Conservation (phyloP, 2,113 vertebrate genomes). For the Ophthalmolycus amberensis region DNA sequence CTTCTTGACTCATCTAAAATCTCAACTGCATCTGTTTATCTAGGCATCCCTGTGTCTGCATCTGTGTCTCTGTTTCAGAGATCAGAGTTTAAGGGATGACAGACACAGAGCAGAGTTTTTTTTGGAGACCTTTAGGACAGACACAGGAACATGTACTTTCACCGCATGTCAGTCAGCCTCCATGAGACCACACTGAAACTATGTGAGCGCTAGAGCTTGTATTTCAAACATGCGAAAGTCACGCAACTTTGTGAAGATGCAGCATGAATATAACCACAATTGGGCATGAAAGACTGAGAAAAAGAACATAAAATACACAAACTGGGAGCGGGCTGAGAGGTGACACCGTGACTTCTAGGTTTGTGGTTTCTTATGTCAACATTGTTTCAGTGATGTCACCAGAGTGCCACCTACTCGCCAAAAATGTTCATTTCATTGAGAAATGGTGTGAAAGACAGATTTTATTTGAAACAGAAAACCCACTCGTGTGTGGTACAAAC, state of each 20-base stretch:
- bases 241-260: constrained; percentile 1
- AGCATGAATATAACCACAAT: background rate
- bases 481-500: constrained; percentile 21
- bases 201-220: constrained; percentile 17
- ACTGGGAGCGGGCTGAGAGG: background rate
- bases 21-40: constrained; percentile 37
- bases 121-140: constrained; percentile 7
- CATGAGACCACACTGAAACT: constrained; percentile 8
- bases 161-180: constrained; percentile 20
- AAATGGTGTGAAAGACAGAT: background rate
- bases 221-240: constrained; percentile 18
- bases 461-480: background rate
- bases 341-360: background rate
- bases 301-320: constrained; percentile 1
- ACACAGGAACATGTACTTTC: constrained; percentile 15
- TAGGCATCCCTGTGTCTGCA: constrained; percentile 28
- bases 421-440: background rate
- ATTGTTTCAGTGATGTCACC: background rate
- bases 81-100: constrained; percentile 24
- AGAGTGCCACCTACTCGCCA: background rate
- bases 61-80: constrained; percentile 17
- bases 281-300: background rate
- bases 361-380: background rate
- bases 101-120: constrained; percentile 32
- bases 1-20: constrained; percentile 15